Evolutionary conservation across 2,113 vertebrate genomes (phyloP), one percentile per base, ranked within the genome.

Genomic region (Protomyctophum bolini): DNA sequence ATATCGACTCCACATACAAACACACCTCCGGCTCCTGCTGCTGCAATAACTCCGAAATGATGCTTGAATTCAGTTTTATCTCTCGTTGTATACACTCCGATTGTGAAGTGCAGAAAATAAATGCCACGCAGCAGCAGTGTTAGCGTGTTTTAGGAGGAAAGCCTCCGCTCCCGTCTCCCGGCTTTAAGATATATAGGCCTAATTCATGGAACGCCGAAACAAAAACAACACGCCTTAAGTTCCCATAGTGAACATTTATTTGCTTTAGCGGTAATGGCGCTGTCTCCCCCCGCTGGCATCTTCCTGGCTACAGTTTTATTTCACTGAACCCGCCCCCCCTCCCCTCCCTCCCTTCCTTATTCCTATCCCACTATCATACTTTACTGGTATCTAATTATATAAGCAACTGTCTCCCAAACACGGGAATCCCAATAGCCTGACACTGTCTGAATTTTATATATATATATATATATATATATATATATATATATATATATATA

Each of bases 31-130:
- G 21, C 21, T 21, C 48, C 67, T 0, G 21, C 21, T 21, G 45
- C 67, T 0, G 63, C 71, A 28, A 48, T 48, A 57, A 63, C 54
- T 47, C 41, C 54, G 57, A 82, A 83, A 76, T 66, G 8, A 81
- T 79, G 73, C 77, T 83, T 75, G 21, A 78, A 85, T 81, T 81
- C 81, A 33, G 59, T 76, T 76, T 77, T 15, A 66, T 77, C 75
- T 49, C 33, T 41, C 4, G 33, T 12, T 12, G 12, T 77, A 73
- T 76, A 63, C 57, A 62, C 41, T 0, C 6, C 49, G 51, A 56
- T 66, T 72, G 63, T 80, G 65, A 76, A 66, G 63, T 57, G 14
- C 5, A 57, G 29, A 21, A 48, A 49, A 45, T 15, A 81, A 79
- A 79, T 14, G 3, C 15, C 57, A 11, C 7, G 28, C 49, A 10